Evolutionary conservation across 2,888 invertebrate species (phyloP), one percentile per base, ranked within the genome.

Genomic region (Cheilosia soror): DNA sequence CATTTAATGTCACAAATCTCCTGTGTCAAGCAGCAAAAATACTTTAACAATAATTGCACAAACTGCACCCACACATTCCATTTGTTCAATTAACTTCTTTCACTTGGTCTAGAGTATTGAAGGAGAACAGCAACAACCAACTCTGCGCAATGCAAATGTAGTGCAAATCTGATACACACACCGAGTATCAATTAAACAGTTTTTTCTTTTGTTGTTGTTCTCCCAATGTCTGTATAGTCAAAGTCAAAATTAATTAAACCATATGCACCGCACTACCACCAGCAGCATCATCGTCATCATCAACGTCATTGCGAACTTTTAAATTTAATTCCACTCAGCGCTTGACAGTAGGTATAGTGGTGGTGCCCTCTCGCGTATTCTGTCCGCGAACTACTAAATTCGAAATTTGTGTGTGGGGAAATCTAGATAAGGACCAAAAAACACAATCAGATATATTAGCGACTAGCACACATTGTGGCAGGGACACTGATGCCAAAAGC

Each of bases 61-160:
- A 62, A 79, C 84, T 84, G 84, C 84, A 84, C 84, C 84, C 84
- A 84, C 84, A 80, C 79, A 80, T 84, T 84, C 84, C 79, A 44
- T 80, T 79, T 58, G 37, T 71, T 84, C 84, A 84, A 84, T 84
- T 84, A 82, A 69, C 84, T 75, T 80, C 75, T 76, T 79, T 79
- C 79, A 76, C 68, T 80, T 29, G 42, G 68, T 20, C 20, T 20
- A 57, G 42, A 69, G 49, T 42, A 42, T 7, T 27, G 40, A 58
- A 15, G 63, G 37, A 5, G 15, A 62, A 44, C 55, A 71, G 49
- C 47, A 31, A 11, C n/a, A 63, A 58, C 20, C 76, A 72, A 80
- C 47, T 47, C 25, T 57, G 31, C 60, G 68, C 27, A 63, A 75
- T 76, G 76, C 71, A 76, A 79, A 65, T 80, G 75, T 66, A 44